Percentiles rank a stretch among this genome's conserved stretches.
These are phyloP conservation scores for Incurvaria masculella DNA, from an alignment of 2,888 invertebrate genomes.

Conservation along the genomic window DNA sequence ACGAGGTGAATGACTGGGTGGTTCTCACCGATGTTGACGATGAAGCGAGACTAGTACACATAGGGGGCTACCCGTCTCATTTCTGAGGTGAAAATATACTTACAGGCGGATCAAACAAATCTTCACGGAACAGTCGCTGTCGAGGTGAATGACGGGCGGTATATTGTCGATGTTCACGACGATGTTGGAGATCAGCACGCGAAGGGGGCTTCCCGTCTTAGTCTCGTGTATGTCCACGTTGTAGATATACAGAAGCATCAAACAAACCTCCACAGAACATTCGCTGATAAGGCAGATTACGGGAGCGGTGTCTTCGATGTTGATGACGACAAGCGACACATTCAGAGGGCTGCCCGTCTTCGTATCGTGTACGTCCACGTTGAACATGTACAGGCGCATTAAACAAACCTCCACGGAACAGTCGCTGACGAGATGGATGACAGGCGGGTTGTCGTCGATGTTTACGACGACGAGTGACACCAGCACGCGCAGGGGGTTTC, in stretches of 20 bases:
- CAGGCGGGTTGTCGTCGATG: constrained; percentile 53
- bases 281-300: too few relatives aligned
- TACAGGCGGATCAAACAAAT: too few relatives aligned
- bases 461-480: constrained; percentile 44
- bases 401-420: constrained; percentile 47
- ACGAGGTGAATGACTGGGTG: constrained; percentile 42
- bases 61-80: constrained; percentile 20
- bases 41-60: constrained; percentile 29
- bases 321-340: too few relatives aligned
- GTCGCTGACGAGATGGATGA: constrained; percentile 37
- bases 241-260: constrained; percentile 43
- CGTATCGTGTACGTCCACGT: too few relatives aligned
- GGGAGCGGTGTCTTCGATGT: too few relatives aligned
- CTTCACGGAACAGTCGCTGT: constrained; percentile 37
- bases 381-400: too few relatives aligned
- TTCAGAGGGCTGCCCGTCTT: too few relatives aligned
- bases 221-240: constrained; percentile 19
- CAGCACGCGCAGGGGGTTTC: constrained; percentile 21
- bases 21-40: constrained; percentile 55
- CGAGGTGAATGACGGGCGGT: constrained; percentile 41
- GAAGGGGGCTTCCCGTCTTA: constrained; percentile 21
- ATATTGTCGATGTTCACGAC: constrained; percentile 56
- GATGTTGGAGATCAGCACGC: constrained; percentile 33
- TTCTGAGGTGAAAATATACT: too few relatives aligned
- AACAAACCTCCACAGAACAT: too few relatives aligned